Base-by-base conservation (phyloP, 2,113 vertebrate species). In the Engraulis encrasicolus region DNA sequence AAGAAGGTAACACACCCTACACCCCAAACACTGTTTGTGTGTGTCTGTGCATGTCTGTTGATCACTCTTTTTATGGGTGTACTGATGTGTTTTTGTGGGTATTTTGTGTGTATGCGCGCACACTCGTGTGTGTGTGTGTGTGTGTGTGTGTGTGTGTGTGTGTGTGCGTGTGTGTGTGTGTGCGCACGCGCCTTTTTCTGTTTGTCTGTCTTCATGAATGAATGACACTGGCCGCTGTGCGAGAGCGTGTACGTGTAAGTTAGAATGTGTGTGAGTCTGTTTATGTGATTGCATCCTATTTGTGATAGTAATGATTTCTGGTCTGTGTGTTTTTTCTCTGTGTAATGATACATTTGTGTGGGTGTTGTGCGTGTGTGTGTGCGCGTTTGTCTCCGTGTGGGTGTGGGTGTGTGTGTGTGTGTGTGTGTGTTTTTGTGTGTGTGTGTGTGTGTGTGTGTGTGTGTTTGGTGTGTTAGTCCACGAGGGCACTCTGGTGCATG, bases 401-500 rank as follows among this genome's bases (percentile, higher is more conserved):
- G n/a, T n/a, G n/a, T n/a, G n/a, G 83, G 19, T 49, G 9, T 37
- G 19, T 38, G 17, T 37, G 7, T 37, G 19, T 17, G 31, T 82
- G 58, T 79, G 31, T 49, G 27, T 50, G 74, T 81, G 27, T 78
- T 0, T 23, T 80, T 58, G 9, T 71, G 12, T 71, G 23, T 20
- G 6, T 83, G 81, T 78, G 11, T 50, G 9, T 77, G 66, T 84
- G 36, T 34, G 19, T 61, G 6, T 45, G 9, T 45, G 40, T 45
- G 40, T 45, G 40, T 45, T n/a, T n/a, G n/a, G 40, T 45, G 40
- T 45, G 40, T 45, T 3, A 9, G 3, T 45, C 40, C 40, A 45
- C 40, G 98, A 99, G 90, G 97, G 96, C 14, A 99, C 97, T 0
- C 87, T 99, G 92, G 96, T 98, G 48, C 98, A 99, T 0, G 97